A percentile compares a stretch with the other conserved stretches of the same genome.
phyloP scores from a whole-genome alignment of 2,888 invertebrate genomes.

The Scaptomyza parva region DNA sequence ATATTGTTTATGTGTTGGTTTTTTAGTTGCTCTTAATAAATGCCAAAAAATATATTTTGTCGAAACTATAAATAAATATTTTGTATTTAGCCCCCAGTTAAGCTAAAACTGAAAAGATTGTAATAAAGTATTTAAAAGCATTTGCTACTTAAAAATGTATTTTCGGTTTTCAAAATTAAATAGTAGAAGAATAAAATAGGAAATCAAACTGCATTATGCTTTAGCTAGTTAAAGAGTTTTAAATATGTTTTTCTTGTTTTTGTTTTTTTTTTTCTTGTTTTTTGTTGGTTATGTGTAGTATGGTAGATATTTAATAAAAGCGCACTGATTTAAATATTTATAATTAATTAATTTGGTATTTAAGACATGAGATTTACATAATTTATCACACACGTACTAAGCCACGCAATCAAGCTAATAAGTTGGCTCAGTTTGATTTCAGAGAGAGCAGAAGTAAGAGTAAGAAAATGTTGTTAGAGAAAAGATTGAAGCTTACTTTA shows the following conservation, averaged over 20 bases:
- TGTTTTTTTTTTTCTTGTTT: slow-evolving; percentile 21
- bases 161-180: slow-evolving; percentile 55
- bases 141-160: slow-evolving; percentile 46
- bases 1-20: slow-evolving; percentile 65
- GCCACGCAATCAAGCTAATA: slow-evolving; percentile 54
- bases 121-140: slow-evolving; percentile 38
- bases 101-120: slow-evolving; percentile 39
- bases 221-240: slow-evolving; percentile 57
- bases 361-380: slow-evolving; percentile 65
- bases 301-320: slow-evolving; percentile 61
- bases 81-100: slow-evolving; percentile 12
- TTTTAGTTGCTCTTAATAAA: slow-evolving; percentile 73
- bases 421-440: slow-evolving; percentile 30
- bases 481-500: slow-evolving; percentile 24
- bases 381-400: slow-evolving; percentile 73
- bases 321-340: slow-evolving; percentile 61
- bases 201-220: slow-evolving; percentile 61
- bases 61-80: slow-evolving; percentile 39
- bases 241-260: slow-evolving; percentile 41
- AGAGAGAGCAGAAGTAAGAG: slow-evolving; percentile 6
- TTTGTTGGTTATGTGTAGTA: slow-evolving; percentile 44
- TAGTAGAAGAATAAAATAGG: slow-evolving; percentile 47
- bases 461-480: slow-evolving; percentile 9
- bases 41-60: slow-evolving; percentile 35
- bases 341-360: slow-evolving; percentile 51